Conservation (phyloP, 30 jellyfish, hydroid and myxozoan genomes). For the Turritopsis dohrnii region DNA sequence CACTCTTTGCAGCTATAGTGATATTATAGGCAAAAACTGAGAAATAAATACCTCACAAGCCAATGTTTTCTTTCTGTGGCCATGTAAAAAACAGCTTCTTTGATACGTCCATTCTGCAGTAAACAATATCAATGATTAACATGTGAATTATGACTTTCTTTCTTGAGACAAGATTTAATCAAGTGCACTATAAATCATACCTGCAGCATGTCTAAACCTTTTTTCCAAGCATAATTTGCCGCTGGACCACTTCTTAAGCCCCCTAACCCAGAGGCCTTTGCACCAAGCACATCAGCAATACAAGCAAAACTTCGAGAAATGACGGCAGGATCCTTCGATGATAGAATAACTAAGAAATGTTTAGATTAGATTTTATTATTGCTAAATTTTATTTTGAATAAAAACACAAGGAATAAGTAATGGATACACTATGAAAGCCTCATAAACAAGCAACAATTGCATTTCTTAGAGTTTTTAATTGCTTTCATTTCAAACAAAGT, state of each 20-base stretch:
- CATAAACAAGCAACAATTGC: too few species aligned
- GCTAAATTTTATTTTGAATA: not conserved
- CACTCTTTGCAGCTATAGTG: not conserved
- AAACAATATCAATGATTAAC: not conserved
- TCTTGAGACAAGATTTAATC: not conserved
- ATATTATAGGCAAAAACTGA: not conserved
- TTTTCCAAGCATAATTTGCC: conserved; percentile 70
- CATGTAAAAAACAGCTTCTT: conserved; percentile 64
- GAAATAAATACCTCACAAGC: conserved; percentile 59
- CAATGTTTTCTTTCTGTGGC: conserved; percentile 66
- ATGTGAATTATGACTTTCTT: conserved; percentile 18
- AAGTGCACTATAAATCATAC: conserved; percentile 18
- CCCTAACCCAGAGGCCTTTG: conserved; percentile 61
- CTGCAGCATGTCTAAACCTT: conserved; percentile 58
- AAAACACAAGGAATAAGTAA: too few species aligned
- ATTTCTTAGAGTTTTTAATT: too few species aligned
- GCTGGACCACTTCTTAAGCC: conserved; percentile 99
- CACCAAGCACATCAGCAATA: conserved; percentile 89
- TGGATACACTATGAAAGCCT: too few species aligned
- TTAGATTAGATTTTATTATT: not conserved
- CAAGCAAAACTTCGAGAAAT: conserved; percentile 91
- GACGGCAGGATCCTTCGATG: conserved; percentile 46
- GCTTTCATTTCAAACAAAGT: not conserved
- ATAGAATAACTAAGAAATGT: conserved; percentile 15
- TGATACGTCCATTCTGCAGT: conserved; percentile 54